Percentiles rank a stretch among this genome's conserved stretches.
Evolutionary conservation across 2,113 vertebrate species (phyloP).

Genomic region (Parus major): DNA sequence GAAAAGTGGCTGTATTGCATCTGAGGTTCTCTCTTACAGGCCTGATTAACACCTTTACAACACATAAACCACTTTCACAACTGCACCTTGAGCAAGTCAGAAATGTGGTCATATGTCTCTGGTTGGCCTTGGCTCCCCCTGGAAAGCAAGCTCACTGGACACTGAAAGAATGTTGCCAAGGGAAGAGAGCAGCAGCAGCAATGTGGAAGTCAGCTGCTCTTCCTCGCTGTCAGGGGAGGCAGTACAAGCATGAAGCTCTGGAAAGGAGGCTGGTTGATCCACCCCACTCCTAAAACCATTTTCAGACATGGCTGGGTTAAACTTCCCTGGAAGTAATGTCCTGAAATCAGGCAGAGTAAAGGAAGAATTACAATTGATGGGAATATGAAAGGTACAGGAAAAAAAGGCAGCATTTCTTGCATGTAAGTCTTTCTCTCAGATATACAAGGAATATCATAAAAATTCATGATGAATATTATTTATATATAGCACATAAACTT

Average conservation of each 20-base stretch:
- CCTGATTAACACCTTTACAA: not conserved
- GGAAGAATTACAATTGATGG: not conserved
- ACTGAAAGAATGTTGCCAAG: not conserved
- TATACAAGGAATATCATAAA: not conserved
- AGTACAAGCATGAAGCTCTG: not conserved
- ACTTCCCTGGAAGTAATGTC: not conserved
- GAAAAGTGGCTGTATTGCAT: not conserved
- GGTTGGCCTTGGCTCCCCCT: not conserved
- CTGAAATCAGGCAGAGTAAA: not conserved
- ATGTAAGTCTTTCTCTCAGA: not conserved
- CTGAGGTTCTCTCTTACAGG: not conserved
- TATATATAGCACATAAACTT: not conserved
- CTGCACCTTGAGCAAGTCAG: not conserved
- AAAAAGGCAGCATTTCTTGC: not conserved
- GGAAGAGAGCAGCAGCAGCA: not conserved
- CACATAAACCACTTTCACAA: not conserved
- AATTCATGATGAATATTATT: not conserved
- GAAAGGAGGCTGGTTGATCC: not conserved
- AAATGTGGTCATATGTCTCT: not conserved
- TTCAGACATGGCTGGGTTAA: not conserved
- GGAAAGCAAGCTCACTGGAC: not conserved
- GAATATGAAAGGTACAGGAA: not conserved
- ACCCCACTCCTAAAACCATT: not conserved
- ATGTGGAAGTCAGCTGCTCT: not conserved
- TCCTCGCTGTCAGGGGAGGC: rapidly evolving